Base-by-base conservation (phyloP, 2,888 invertebrate species). In the Idaea dimidiata region DNA sequence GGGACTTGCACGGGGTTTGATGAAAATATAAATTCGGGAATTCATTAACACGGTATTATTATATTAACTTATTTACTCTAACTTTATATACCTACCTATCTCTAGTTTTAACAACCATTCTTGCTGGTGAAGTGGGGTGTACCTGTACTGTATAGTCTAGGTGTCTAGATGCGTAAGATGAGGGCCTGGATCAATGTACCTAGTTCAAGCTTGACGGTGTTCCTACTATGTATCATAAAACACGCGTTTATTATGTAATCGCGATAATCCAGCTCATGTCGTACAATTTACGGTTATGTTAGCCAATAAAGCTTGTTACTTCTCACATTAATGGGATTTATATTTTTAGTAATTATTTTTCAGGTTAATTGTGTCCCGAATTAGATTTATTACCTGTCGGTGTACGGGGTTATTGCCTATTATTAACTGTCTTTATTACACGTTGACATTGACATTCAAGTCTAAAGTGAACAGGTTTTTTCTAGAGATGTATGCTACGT, bases 241-340 rank as follows among this genome's bases (percentile, higher is more conserved):
- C 33, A 58, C 59, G 55, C 56, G 66, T 66, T 69, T 70, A 68
- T 67, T 64, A 63, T 67, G 58, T 63, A 59, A 68, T 71, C 62
- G 67, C 59, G 66, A 63, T 60, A 64, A 59, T 57, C 61, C 64
- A 62, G 63, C 58, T 70, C 67, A 69, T 70, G 57, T 59, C 66
- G 64, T 61, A 58, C 71, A 75, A 78, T 78, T 76, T 74, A 75
- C 67, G 71, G 66, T 74, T 76, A 76, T 73, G 72, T 72, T 67
- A 66, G 67, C 73, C 69, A 76, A 73, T 77, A 75, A 78, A 75
- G 70, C 8, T 43, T 43, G 43, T 43, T 43, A 43, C 73, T 74
- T 73, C 43, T 43, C 10, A 43, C 10, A 43, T 43, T 43, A 43
- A 43, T 43, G 43, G 10, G 43, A 43, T 43, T 43, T 43, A 43